Conservation (phyloP, 2,113 vertebrate species). For the Dasyornis broadbenti region DNA sequence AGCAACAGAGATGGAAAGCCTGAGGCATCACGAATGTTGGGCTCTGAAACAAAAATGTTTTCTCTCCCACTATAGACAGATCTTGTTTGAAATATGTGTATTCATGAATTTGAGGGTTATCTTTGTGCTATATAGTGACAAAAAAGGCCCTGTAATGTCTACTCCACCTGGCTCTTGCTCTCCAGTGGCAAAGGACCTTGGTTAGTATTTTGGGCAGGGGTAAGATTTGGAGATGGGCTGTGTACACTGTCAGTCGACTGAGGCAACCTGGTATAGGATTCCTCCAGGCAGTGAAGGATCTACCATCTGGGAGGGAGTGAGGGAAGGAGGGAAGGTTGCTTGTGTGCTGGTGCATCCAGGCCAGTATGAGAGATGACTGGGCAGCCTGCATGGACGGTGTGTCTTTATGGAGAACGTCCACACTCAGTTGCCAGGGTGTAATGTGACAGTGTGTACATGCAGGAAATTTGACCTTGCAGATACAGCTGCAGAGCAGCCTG, state of each 20-base stretch:
- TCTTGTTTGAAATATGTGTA: neutral
- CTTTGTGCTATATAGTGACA: neutral
- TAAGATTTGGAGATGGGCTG: neutral
- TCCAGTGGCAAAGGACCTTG: neutral
- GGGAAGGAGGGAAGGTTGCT: neutral
- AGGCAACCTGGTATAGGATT: neutral
- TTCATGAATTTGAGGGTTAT: neutral
- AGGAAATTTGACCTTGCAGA: neutral
- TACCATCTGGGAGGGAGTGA: neutral
- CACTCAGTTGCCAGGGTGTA: neutral
- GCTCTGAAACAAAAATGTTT: neutral
- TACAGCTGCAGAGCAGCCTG: neutral
- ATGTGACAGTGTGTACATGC: neutral
- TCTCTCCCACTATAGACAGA: neutral
- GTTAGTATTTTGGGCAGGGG: neutral
- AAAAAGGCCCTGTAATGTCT: neutral
- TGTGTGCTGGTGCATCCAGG: neutral
- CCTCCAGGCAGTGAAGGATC: neutral
- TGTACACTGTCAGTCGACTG: neutral
- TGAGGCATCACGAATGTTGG: neutral
- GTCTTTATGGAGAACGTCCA: neutral
- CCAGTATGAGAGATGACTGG: neutral
- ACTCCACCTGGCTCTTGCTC: neutral
- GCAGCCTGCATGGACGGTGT: accelerated
- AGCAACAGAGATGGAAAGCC: neutral